phyloP scores from a whole-genome alignment of 1,140 invertebrate genomes.

The Ceratitis capitata region DNA sequence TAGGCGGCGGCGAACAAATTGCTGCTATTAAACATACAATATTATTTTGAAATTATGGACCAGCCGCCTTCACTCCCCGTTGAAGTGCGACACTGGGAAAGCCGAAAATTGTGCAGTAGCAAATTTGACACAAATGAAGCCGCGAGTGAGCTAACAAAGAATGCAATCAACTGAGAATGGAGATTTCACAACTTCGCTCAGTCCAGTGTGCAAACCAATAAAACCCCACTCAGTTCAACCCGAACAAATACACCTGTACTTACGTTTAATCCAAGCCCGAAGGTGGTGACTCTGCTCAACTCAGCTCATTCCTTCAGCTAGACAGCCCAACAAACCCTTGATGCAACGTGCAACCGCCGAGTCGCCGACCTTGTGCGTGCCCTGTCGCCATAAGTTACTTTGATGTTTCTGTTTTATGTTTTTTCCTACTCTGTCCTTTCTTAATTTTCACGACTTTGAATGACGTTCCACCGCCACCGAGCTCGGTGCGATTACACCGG shows the following conservation, averaged over 20 bases:
- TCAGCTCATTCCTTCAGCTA: not conserved
- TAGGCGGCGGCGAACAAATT: not conserved
- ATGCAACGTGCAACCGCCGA: not conserved
- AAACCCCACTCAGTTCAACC: not conserved
- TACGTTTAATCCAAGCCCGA: no score
- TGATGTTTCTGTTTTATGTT: not conserved
- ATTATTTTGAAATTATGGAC: not conserved
- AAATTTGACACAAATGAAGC: conserved; percentile 31
- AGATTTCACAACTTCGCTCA: not conserved
- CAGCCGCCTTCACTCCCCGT: not conserved
- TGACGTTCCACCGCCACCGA: no score
- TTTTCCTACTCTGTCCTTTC: not conserved
- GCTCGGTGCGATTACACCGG: conserved; percentile 16
- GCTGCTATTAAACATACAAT: conserved; percentile 13
- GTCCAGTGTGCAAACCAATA: not conserved
- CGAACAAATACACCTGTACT: no score
- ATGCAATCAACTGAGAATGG: not conserved
- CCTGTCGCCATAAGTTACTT: conserved; percentile 29
- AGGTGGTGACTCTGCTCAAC: not conserved
- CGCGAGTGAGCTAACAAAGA: not conserved
- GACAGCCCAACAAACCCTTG: not conserved
- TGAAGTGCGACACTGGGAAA: not conserved
- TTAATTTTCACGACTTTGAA: not conserved
- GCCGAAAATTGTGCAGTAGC: conserved; percentile 10
- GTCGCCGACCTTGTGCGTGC: conserved; percentile 29